These are phyloP conservation scores for Streblospio benedicti DNA, from an alignment of 1,140 invertebrate genomes.

Conservation along the genomic window DNA sequence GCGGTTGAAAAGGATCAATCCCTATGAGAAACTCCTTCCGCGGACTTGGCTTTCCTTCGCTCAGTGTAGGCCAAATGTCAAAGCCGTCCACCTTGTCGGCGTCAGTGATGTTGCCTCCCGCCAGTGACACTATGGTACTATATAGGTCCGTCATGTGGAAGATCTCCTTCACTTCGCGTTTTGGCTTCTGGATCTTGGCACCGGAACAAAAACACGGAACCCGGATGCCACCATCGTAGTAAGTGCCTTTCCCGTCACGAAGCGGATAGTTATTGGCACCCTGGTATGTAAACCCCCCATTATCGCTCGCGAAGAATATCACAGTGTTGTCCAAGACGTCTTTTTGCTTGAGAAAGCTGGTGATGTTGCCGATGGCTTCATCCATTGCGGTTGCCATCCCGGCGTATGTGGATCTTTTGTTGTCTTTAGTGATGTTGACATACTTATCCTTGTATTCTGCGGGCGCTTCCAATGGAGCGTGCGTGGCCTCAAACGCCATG, in stretches of 20 bases:
- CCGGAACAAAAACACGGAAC: slow-evolving; percentile 41
- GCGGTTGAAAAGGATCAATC: too few species aligned
- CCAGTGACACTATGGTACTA: slow-evolving; percentile 33
- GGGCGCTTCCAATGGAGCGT: slow-evolving; percentile 38
- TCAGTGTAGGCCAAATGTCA: slow-evolving; percentile 33
- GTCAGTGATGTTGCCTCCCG: slow-evolving; percentile 25
- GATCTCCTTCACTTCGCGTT: slow-evolving; percentile 17
- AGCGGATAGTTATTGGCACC: slow-evolving; percentile 50
- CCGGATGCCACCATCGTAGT: slow-evolving; percentile 50
- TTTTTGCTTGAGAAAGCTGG: slow-evolving; percentile 39
- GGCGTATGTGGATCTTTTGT: slow-evolving; percentile 34
- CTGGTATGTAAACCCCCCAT: slow-evolving; percentile 41
- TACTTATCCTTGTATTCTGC: slow-evolving; percentile 37
- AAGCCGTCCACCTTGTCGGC: slow-evolving; percentile 32
- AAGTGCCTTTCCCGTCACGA: slow-evolving; percentile 46
- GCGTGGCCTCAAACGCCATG: slow-evolving; percentile 33
- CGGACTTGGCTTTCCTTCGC: too few species aligned
- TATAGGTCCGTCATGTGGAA: slow-evolving; percentile 42
- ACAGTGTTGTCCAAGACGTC: slow-evolving; percentile 49
- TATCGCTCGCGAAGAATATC: slow-evolving; percentile 46
- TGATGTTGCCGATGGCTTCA: slow-evolving; percentile 47
- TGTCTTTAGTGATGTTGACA: slow-evolving; percentile 31
- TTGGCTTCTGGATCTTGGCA: slow-evolving; percentile 18
- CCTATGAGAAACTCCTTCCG: too few species aligned
- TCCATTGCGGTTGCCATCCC: slow-evolving; percentile 51